phyloP scores from a whole-genome alignment of 2,888 invertebrate species.

The Perdita meconis region DNA sequence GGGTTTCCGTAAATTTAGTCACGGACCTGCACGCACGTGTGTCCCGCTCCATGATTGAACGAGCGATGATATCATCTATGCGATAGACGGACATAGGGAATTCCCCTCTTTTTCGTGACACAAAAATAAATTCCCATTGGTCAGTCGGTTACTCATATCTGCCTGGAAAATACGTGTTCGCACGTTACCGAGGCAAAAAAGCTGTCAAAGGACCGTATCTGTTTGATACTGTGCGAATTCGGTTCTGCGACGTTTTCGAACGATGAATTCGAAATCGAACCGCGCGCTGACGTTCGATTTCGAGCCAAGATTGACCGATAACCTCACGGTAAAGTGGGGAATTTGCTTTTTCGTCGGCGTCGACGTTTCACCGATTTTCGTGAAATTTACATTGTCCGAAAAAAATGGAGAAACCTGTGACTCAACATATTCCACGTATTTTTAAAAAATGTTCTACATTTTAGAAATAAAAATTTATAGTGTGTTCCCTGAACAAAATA shows the following conservation, averaged over 20 bases:
- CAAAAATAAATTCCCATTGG: slow-evolving; percentile 52
- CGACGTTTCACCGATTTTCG: not conserved
- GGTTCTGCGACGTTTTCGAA: slow-evolving; percentile 16
- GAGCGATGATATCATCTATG: slow-evolving; percentile 56
- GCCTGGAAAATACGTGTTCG: slow-evolving; percentile 39
- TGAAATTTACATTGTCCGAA: not conserved
- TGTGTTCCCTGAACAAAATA: not conserved
- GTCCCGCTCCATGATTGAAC: slow-evolving; percentile 48
- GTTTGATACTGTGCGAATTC: slow-evolving; percentile 36
- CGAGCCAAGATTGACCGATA: slow-evolving; percentile 13
- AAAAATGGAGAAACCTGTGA: too few relatives aligned
- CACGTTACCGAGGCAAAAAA: not conserved
- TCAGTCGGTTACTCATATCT: slow-evolving; percentile 42
- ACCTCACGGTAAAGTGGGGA: not conserved
- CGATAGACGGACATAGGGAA: slow-evolving; percentile 47
- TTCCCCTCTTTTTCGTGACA: slow-evolving; percentile 36
- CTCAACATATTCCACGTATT: too few relatives aligned
- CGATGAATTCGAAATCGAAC: slow-evolving; percentile 26
- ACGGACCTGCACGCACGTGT: slow-evolving; percentile 33
- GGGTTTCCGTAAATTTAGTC: slow-evolving; percentile 23
- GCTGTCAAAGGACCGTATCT: slow-evolving; percentile 28
- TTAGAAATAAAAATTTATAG: too few relatives aligned
- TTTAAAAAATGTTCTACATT: too few relatives aligned
- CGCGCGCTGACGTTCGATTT: slow-evolving; percentile 21
- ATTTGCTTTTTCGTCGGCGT: slow-evolving; percentile 1